A percentile compares a stretch with the other conserved stretches of the same genome.
Evolutionary conservation across 2,113 vertebrate species (phyloP).

Genomic region (Triplophysa rosa): DNA sequence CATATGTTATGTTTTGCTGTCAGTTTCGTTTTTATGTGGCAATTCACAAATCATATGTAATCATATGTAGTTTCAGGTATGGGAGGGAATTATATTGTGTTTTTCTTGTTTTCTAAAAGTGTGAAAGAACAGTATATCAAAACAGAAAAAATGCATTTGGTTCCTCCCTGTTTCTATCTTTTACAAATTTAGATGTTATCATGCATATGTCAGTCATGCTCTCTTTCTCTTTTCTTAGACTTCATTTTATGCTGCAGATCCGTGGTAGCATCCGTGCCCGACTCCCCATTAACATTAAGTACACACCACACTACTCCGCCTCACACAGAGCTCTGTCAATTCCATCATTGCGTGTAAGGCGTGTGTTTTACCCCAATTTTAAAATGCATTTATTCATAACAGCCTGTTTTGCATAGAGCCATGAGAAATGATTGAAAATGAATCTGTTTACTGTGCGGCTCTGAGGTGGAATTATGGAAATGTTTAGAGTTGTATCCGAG

Average conservation of each 20-base stretch:
- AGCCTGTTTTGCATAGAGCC: slow-evolving; percentile 56
- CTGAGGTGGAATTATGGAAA: slow-evolving; percentile 58
- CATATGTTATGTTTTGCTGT: not conserved
- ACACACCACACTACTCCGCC: slow-evolving; percentile 5
- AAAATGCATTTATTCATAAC: slow-evolving; percentile 64
- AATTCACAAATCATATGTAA: slow-evolving; percentile 3
- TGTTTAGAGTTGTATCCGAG: slow-evolving; percentile 53
- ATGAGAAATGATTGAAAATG: slow-evolving; percentile 58
- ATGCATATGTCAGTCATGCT: too few relatives aligned
- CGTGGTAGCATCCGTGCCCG: not conserved
- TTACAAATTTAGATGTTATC: not conserved
- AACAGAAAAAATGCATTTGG: not conserved
- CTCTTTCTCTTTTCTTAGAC: not conserved
- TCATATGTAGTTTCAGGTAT: not conserved
- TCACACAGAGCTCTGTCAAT: slow-evolving; percentile 18
- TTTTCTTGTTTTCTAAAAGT: too few relatives aligned
- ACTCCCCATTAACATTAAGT: slow-evolving; percentile 4
- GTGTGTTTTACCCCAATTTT: slow-evolving; percentile 55
- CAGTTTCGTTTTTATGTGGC: not conserved
- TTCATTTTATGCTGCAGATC: not conserved
- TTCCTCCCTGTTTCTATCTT: not conserved
- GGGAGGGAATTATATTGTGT: not conserved
- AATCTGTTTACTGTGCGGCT: slow-evolving; percentile 51
- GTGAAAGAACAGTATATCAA: not conserved
- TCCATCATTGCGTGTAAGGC: slow-evolving; percentile 42